Evolutionary conservation across 2,797 vertebrate species (phyloP).

Genomic region (Anomalospiza imberbis): DNA sequence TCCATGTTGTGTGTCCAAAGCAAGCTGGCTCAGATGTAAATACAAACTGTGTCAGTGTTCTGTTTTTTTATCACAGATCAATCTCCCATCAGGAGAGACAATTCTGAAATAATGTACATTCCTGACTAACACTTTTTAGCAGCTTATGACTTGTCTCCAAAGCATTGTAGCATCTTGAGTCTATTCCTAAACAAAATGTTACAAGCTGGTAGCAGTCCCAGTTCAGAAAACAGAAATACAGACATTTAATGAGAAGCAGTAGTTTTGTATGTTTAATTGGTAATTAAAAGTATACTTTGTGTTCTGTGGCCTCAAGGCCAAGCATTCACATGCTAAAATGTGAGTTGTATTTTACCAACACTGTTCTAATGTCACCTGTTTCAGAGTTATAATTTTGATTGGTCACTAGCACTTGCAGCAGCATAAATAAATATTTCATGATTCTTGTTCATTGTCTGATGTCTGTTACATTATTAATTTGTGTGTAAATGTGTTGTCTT

Average conservation of each 20-base stretch:
- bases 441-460: neutral
- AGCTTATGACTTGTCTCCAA: neutral
- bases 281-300: neutral
- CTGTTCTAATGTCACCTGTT: neutral
- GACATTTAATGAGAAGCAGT: neutral
- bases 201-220: neutral
- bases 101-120: neutral
- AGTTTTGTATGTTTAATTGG: neutral
- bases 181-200: neutral
- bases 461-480: neutral
- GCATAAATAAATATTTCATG: neutral
- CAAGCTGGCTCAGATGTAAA: neutral
- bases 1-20: neutral
- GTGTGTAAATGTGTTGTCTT: neutral
- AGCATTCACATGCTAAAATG: neutral
- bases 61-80: neutral
- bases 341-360: neutral
- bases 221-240: neutral
- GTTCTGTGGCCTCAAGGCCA: neutral
- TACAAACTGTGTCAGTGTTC: rapidly evolving
- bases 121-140: neutral
- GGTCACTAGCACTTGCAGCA: neutral
- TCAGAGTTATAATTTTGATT: neutral
- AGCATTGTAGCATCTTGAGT: neutral
- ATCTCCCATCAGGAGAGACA: neutral